phyloP scores from a whole-genome alignment of 2,113 vertebrate species.

The Picathartes gymnocephalus region DNA sequence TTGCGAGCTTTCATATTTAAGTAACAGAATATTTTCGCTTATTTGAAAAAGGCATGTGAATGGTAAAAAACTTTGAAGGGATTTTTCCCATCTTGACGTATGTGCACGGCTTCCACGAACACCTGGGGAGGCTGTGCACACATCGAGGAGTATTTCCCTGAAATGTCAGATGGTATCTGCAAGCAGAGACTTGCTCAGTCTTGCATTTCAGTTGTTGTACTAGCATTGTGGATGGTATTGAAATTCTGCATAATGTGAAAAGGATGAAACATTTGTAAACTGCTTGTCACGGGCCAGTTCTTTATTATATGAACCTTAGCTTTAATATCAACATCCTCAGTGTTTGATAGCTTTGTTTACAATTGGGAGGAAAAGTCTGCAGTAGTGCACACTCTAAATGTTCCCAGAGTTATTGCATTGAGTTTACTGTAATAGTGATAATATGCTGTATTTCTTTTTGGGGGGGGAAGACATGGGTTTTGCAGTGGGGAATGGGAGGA shows the following conservation, averaged over 20 bases:
- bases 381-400: slow-evolving; percentile 52
- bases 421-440: slow-evolving; percentile 50
- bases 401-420: slow-evolving; percentile 52
- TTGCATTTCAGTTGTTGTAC: slow-evolving; percentile 66
- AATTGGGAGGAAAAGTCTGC: slow-evolving; percentile 58
- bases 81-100: slow-evolving; percentile 18
- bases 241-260: slow-evolving; percentile 79
- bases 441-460: slow-evolving; percentile 43
- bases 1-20: slow-evolving; percentile 62
- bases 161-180: slow-evolving; percentile 54
- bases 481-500: slow-evolving; percentile 36
- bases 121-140: neutral
- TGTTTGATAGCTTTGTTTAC: slow-evolving; percentile 72
- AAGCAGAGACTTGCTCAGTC: slow-evolving; percentile 56
- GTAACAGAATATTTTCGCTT: slow-evolving; percentile 57
- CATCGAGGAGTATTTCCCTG: slow-evolving; percentile 42
- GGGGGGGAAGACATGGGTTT: slow-evolving; percentile 26
- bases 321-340: slow-evolving; percentile 72
- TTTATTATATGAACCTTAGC: slow-evolving; percentile 71
- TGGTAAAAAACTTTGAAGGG: slow-evolving; percentile 16
- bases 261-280: slow-evolving; percentile 72
- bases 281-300: slow-evolving; percentile 75
- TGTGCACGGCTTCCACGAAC: neutral
- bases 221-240: slow-evolving; percentile 70
- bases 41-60: slow-evolving; percentile 56